Conservation (phyloP, 2,113 vertebrate genomes). For the Nicator chloris region DNA sequence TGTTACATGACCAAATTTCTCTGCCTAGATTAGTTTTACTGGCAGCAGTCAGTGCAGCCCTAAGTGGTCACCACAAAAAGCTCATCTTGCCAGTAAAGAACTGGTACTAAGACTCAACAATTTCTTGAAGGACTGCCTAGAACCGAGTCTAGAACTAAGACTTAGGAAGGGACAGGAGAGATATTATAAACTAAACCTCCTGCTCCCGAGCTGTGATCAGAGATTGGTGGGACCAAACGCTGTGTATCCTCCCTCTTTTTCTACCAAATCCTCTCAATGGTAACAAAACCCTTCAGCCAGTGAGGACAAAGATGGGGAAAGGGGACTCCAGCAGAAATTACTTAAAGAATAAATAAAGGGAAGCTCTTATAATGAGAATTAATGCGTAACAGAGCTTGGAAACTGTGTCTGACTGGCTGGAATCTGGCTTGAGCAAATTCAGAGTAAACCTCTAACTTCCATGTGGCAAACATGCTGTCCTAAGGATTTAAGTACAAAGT, state of each 20-base stretch:
- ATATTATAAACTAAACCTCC: neutral
- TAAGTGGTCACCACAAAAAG: neutral
- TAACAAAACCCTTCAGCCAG: neutral
- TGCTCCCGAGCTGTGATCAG: neutral
- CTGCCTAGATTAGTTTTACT: neutral
- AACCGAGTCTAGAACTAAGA: neutral
- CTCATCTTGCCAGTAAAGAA: neutral
- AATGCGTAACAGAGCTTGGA: neutral
- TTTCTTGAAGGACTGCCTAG: neutral
- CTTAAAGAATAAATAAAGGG: neutral
- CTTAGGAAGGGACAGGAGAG: neutral
- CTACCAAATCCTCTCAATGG: neutral
- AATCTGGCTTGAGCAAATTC: neutral
- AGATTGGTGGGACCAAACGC: neutral
- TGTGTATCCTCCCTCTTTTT: neutral
- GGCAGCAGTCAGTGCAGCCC: neutral
- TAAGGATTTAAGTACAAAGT: neutral
- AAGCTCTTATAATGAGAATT: neutral
- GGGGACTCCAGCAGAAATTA: neutral
- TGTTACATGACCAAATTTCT: neutral
- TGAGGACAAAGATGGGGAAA: neutral
- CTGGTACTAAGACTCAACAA: neutral
- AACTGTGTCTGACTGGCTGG: neutral
- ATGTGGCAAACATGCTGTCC: neutral
- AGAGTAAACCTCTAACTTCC: neutral